Conservation (phyloP, 2,797 vertebrate species). For the Bovichtus diacanthus region DNA sequence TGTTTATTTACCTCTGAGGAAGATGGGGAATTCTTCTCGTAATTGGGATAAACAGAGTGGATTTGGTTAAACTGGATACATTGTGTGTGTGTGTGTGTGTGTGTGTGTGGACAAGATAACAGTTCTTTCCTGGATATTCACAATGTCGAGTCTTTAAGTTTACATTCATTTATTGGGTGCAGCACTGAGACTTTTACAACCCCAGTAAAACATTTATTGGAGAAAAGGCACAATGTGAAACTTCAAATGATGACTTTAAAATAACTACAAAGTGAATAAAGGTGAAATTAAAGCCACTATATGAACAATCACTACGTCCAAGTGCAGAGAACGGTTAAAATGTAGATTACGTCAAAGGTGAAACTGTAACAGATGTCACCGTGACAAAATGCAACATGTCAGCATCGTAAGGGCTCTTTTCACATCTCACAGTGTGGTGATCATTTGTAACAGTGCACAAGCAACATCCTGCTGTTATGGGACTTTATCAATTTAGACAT, state of each 20-base stretch:
- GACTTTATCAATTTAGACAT: constrained; percentile 14
- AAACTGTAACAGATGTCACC: constrained; percentile 9
- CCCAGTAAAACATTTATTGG: not conserved
- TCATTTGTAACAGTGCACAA: not conserved
- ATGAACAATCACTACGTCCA: not conserved
- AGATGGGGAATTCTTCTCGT: constrained; percentile 31
- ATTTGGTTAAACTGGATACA: not conserved
- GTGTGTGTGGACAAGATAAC: constrained; percentile 3
- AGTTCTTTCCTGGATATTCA: constrained; percentile 23
- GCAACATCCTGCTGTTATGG: constrained; percentile 13
- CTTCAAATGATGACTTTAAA: too few species aligned
- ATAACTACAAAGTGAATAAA: too few species aligned
- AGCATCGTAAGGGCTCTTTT: not conserved
- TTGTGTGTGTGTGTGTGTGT: constrained; percentile 4
- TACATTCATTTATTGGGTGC: not conserved
- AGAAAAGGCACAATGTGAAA: too few species aligned
- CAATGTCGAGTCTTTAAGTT: not conserved
- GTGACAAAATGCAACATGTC: not conserved
- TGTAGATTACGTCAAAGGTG: not conserved
- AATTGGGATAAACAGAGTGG: constrained; percentile 39
- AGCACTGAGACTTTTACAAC: not conserved
- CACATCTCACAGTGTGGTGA: constrained; percentile 1
- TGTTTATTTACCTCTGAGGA: constrained; percentile 56
- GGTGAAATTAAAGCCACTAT: not conserved
- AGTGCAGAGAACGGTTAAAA: not conserved